phyloP scores from a whole-genome alignment of 2,888 invertebrate species.

The Hemistola chrysoprasaria region DNA sequence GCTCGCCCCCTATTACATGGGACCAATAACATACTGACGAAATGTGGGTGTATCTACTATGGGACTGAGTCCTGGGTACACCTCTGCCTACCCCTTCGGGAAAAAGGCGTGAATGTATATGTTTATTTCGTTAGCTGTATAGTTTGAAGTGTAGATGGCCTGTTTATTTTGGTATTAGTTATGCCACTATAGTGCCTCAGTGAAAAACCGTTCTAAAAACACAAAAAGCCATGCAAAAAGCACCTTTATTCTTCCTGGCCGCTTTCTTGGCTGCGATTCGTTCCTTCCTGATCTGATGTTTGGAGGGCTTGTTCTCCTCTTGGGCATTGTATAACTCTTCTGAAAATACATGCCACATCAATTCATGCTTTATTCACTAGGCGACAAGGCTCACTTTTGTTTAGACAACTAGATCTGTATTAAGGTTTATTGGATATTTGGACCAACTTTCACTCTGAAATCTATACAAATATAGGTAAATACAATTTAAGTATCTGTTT shows the following conservation, averaged over 20 bases:
- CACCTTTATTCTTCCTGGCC: conserved; percentile 76
- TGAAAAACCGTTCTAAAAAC: conserved; percentile 1
- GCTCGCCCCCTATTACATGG: too few relatives aligned
- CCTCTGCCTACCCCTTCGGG: too few relatives aligned
- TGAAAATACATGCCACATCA: conserved; percentile 60
- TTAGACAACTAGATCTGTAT: too few relatives aligned
- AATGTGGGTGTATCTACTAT: too few relatives aligned
- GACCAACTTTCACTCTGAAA: too few relatives aligned
- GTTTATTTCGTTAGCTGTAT: too few relatives aligned
- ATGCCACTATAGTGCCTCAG: conserved; percentile 1
- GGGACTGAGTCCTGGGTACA: too few relatives aligned
- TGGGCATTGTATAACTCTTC: conserved; percentile 76
- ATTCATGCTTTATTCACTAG: conserved; percentile 48
- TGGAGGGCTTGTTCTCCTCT: conserved; percentile 82
- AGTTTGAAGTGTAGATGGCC: background rate
- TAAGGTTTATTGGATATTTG: too few relatives aligned
- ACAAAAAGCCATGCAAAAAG: conserved; percentile 32
- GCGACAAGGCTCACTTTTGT: conserved; percentile 9
- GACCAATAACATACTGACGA: too few relatives aligned
- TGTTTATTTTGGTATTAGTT: background rate
- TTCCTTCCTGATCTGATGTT: conserved; percentile 86
- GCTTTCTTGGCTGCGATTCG: conserved; percentile 81
- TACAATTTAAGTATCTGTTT: too few relatives aligned
- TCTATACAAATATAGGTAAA: too few relatives aligned
- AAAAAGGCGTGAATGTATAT: too few relatives aligned